These are phyloP conservation scores for Thamnophis elegans DNA, from an alignment of 2,797 vertebrate genomes.

Conservation along the genomic window DNA sequence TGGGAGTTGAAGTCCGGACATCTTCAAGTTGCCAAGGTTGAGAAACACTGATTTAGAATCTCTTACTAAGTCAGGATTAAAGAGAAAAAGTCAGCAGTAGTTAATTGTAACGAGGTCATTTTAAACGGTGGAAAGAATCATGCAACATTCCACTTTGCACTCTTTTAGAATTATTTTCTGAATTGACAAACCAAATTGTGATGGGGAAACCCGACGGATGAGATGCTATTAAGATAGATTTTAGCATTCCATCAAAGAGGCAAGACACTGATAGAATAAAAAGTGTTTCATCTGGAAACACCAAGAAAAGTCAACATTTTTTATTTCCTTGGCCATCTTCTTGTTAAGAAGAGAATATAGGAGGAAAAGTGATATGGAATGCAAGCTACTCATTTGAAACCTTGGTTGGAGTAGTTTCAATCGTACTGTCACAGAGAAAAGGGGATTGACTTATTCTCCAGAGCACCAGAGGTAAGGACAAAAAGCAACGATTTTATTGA, in stretches of 20 bases:
- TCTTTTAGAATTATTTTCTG: neutral
- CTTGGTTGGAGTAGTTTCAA: neutral
- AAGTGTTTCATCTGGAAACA: neutral
- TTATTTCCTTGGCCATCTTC: neutral
- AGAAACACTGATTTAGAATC: too few relatives aligned
- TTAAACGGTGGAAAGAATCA: neutral
- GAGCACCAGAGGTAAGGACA: too few relatives aligned
- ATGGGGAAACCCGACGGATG: neutral
- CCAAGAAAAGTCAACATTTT: neutral
- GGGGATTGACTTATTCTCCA: neutral
- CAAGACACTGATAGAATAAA: neutral
- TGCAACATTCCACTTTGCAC: neutral
- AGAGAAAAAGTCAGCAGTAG: conserved; percentile 10
- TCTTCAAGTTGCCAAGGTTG: too few relatives aligned
- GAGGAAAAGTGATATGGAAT: neutral
- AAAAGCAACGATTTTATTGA: too few relatives aligned
- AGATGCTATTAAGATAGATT: neutral
- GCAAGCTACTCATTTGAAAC: neutral
- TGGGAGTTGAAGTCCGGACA: too few relatives aligned
- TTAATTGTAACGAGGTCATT: neutral
- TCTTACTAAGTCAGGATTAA: conserved; percentile 15
- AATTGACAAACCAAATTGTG: neutral
- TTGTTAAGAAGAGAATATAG: conserved; percentile 19
- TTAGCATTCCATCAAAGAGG: neutral
- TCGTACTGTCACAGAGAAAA: neutral